A percentile compares a stretch with the other conserved stretches of the same genome.
Evolutionary conservation across 2,888 invertebrate genomes (phyloP).

Genomic region (Abscondita cerata): DNA sequence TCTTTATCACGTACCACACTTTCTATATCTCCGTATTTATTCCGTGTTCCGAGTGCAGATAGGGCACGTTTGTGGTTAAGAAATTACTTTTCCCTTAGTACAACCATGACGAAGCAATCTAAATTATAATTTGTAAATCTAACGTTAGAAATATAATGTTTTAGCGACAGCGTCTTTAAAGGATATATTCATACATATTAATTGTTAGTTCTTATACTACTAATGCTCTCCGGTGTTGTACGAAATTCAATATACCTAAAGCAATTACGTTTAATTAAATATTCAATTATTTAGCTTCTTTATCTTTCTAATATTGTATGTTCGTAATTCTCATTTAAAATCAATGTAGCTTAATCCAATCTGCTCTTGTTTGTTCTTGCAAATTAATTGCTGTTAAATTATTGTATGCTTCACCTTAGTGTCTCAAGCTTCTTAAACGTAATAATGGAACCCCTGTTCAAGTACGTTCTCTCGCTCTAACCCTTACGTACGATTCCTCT

Average conservation of each 20-base stretch:
- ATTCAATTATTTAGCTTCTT: conserved; percentile 34
- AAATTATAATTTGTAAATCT: conserved; percentile 37
- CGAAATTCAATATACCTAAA: conserved; percentile 26
- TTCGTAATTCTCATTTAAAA: conserved; percentile 33
- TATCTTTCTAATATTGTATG: conserved; percentile 29
- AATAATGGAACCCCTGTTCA: conserved; percentile 15
- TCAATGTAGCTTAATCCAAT: conserved; percentile 38
- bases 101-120: conserved; percentile 36
- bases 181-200: conserved; percentile 28
- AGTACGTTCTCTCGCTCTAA: background rate
- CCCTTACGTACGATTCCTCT: too few relatives aligned
- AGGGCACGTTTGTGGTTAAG: conserved; percentile 41
- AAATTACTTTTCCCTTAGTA: conserved; percentile 36
- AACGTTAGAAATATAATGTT: conserved; percentile 21
- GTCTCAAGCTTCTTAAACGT: conserved; percentile 28
- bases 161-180: conserved; percentile 19
- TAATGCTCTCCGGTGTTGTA: conserved; percentile 20
- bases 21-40: conserved; percentile 51
- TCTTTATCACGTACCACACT: conserved; percentile 53
- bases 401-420: conserved; percentile 29
- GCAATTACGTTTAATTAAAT: conserved; percentile 37
- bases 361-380: conserved; percentile 36
- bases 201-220: conserved; percentile 21
- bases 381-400: conserved; percentile 39
- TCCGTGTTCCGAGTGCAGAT: conserved; percentile 40